Evolutionary conservation across 1,140 invertebrate genomes (phyloP).

Genomic region (Rhagoletis pomonella): DNA sequence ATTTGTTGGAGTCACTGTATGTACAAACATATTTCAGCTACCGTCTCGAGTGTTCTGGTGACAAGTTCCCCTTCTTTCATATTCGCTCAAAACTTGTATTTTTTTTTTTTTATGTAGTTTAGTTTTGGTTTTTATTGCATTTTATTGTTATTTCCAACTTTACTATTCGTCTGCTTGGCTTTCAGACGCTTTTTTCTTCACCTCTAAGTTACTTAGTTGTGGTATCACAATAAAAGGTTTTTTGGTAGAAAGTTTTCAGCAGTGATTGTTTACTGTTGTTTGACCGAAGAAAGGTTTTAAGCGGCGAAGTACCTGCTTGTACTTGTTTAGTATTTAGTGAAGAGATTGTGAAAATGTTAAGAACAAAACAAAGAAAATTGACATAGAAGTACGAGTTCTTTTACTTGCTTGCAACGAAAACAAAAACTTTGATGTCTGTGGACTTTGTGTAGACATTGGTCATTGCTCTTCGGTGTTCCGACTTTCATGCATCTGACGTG

Average conservation of each 20-base stretch:
- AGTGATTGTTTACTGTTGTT: background rate
- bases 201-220: background rate
- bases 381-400: background rate
- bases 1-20: too few relatives aligned
- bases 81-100: background rate
- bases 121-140: conserved; percentile 26
- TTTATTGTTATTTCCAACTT: background rate
- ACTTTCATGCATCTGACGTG: too few relatives aligned
- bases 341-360: background rate
- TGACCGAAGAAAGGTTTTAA: conserved; percentile 48
- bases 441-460: background rate
- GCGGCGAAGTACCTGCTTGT: background rate
- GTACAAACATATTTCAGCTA: background rate
- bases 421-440: background rate
- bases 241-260: background rate
- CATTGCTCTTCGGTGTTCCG: background rate
- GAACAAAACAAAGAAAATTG: conserved; percentile 7
- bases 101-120: conserved; percentile 23
- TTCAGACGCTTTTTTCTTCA: conserved; percentile 23
- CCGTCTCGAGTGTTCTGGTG: conserved; percentile 28
- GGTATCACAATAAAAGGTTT: background rate
- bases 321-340: conserved; percentile 2
- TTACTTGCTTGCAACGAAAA: background rate
- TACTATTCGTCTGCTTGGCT: background rate
- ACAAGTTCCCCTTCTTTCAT: conserved; percentile 5